These are phyloP conservation scores for Dynastes grantii DNA, from an alignment of 2,888 invertebrate species.

Conservation along the genomic window DNA sequence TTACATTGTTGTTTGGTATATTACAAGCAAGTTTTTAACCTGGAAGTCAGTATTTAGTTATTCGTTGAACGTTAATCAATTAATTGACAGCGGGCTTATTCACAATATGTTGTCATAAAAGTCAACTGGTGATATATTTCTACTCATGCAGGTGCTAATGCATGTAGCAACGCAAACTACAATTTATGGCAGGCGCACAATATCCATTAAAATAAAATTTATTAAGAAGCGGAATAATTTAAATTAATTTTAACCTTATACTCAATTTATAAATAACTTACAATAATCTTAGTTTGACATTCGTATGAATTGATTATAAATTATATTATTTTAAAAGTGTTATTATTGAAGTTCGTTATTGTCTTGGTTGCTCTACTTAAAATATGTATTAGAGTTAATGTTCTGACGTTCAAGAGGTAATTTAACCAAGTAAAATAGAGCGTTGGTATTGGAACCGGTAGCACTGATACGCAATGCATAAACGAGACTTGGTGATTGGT, in stretches of 20 bases:
- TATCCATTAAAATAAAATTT: neutral
- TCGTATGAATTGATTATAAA: neutral
- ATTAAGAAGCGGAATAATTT: neutral
- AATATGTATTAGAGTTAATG: neutral
- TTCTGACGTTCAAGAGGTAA: no score
- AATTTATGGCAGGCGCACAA: conserved; percentile 1
- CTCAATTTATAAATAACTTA: neutral
- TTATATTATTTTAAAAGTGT: neutral
- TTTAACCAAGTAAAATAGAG: neutral
- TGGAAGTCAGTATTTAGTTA: conserved; percentile 2
- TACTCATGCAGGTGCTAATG: conserved; percentile 13
- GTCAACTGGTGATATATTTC: neutral
- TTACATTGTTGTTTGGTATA: neutral
- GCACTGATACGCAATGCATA: neutral
- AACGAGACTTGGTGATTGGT: no score
- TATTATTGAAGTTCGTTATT: neutral
- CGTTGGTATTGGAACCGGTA: neutral
- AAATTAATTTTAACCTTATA: neutral
- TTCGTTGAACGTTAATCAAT: conserved; percentile 9
- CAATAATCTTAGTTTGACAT: neutral
- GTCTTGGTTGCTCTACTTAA: conserved; percentile 1
- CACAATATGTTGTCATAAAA: conserved; percentile 16
- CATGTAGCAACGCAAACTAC: neutral
- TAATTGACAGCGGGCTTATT: conserved; percentile 7
- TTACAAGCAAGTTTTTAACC: neutral